These are phyloP conservation scores for Hirtodrosophila alboralis DNA, from an alignment of 2,888 invertebrate genomes.

Conservation along the genomic window DNA sequence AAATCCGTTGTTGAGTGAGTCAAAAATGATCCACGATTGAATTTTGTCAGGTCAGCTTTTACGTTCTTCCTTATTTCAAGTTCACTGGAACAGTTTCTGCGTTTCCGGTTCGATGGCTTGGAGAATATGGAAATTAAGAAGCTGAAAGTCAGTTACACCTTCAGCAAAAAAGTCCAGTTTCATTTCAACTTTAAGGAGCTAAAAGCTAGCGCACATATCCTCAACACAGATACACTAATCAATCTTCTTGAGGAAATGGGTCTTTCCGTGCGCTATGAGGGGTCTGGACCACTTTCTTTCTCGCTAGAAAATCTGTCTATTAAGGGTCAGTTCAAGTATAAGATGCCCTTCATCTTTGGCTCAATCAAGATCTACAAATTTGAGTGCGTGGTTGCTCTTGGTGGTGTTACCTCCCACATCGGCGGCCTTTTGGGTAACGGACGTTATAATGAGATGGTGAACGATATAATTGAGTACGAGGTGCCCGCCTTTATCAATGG, in stretches of 20 bases:
- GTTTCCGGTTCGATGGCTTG: conserved; percentile 81
- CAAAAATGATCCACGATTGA: no score
- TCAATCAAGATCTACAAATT: conserved; percentile 81
- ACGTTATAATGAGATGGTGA: conserved; percentile 64
- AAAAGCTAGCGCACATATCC: conserved; percentile 61
- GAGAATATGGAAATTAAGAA: conserved; percentile 74
- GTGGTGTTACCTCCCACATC: conserved; percentile 73
- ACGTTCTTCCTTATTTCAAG: conserved; percentile 28
- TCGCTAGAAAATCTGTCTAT: conserved; percentile 71
- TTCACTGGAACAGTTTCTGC: conserved; percentile 64
- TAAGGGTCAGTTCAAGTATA: conserved; percentile 80
- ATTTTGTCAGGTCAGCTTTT: background rate
- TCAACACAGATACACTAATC: conserved; percentile 68
- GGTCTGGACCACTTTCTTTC: conserved; percentile 73
- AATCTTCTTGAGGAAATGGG: conserved; percentile 71
- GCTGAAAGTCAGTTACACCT: conserved; percentile 75
- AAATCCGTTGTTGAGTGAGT: conserved; percentile 76
- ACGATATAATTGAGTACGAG: conserved; percentile 70
- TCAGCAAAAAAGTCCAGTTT: conserved; percentile 76
- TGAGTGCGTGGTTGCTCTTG: conserved; percentile 64
- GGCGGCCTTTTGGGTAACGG: conserved; percentile 80
- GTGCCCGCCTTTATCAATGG: conserved; percentile 71
- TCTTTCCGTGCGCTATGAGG: conserved; percentile 72
- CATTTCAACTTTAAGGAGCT: conserved; percentile 67
- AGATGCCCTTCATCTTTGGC: conserved; percentile 78